Conservation (phyloP, 2,113 vertebrate species). For the Ammodytes dubius region DNA sequence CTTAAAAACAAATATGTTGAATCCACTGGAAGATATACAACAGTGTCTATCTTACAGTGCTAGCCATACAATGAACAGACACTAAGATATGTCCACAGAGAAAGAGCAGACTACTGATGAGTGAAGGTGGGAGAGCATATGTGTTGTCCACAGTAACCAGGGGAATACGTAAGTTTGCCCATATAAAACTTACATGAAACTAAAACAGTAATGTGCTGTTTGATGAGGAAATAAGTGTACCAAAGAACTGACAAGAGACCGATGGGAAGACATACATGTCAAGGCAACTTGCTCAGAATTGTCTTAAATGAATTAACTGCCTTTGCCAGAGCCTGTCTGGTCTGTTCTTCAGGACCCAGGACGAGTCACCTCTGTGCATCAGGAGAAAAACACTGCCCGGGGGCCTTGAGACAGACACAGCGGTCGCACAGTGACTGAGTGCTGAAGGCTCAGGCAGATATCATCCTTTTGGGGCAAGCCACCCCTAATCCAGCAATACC, state of each 20-base stretch:
- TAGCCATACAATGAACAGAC: constrained; percentile 47
- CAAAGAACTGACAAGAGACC: not conserved
- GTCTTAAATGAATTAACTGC: constrained; percentile 40
- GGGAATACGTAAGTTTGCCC: not conserved
- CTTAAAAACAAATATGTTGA: constrained; percentile 4
- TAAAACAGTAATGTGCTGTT: constrained; percentile 5
- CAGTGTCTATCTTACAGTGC: constrained; percentile 5
- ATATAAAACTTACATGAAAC: constrained; percentile 12
- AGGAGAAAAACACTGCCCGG: constrained; percentile 38
- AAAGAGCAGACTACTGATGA: constrained; percentile 68
- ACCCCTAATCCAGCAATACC: constrained; percentile 10
- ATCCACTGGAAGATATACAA: constrained; percentile 6
- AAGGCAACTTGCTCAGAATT: constrained; percentile 21
- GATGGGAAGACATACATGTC: constrained; percentile 28
- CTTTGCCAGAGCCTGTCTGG: constrained; percentile 37
- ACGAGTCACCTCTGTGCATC: constrained; percentile 52
- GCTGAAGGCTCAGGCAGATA: constrained; percentile 24
- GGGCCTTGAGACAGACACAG: constrained; percentile 29
- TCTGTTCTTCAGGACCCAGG: constrained; percentile 39
- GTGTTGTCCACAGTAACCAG: constrained; percentile 25
- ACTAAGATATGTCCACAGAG: constrained; percentile 32
- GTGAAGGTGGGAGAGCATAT: constrained; percentile 27
- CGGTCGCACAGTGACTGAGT: constrained; percentile 7
- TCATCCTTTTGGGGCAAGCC: constrained; percentile 16
- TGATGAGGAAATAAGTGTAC: not conserved